phyloP scores from a whole-genome alignment of 2,888 invertebrate species.

The Rhaphigaster nebulosa region DNA sequence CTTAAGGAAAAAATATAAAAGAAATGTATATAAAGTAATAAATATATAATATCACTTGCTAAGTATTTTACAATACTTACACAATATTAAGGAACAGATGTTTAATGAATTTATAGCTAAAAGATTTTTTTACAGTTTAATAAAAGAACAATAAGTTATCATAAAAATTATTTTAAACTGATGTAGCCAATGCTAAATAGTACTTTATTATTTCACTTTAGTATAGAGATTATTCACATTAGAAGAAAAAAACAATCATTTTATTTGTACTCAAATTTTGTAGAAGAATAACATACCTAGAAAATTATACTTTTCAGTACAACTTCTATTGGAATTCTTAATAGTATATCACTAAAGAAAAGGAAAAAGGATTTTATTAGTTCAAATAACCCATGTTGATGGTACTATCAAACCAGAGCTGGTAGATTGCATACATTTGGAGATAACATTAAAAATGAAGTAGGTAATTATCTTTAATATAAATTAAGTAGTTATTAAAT shows the following conservation, averaged over 20 bases:
- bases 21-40: neutral
- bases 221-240: neutral
- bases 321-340: neutral
- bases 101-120: neutral
- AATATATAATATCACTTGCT: neutral
- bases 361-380: neutral
- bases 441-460: neutral
- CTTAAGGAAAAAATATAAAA: neutral
- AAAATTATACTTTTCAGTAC: neutral
- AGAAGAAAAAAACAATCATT: neutral
- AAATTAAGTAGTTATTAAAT: neutral
- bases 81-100: neutral
- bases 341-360: neutral
- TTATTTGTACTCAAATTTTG: too few relatives aligned
- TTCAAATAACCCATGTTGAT: neutral
- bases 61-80: neutral
- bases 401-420: neutral
- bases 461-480: neutral
- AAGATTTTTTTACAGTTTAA: neutral
- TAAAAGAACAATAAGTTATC: too few relatives aligned
- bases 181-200: neutral
- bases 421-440: neutral
- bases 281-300: neutral
- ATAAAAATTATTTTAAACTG: neutral
- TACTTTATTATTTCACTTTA: neutral